Evolutionary conservation across 2,113 vertebrate genomes (phyloP), one percentile per base, ranked within the genome.

Genomic region (Cairina moschata): DNA sequence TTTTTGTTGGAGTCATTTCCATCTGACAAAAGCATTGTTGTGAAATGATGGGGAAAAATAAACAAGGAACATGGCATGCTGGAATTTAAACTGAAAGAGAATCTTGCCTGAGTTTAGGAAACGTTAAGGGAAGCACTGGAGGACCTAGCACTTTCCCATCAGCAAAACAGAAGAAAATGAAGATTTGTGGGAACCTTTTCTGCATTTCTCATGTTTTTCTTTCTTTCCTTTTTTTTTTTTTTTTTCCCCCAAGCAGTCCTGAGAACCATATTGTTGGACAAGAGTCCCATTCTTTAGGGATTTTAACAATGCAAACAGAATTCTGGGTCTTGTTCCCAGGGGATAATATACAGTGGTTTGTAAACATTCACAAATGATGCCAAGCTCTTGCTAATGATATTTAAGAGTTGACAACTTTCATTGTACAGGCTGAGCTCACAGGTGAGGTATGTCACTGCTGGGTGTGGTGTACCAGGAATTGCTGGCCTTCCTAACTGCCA

Each of bases 21-120:
- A 95, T 96, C 93, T 97, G 97, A 95, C 96, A 97, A 95, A 95
- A 96, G 13, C 58, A 40, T 58, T 88, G 59, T 16, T 94, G 86
- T 4, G 2, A 95, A 94, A 84, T 84, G 77, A 92, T 67, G 11
- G 31, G 60, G 74, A 72, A 93, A 88, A 91, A 88, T 73, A 88
- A 81, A 79, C 59, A 89, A 74, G 78, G 8, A 75, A 90, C 11
- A 66, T 96, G 66, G 9, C 38, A 38, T 54, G 28, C 38, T 88
- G 90, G 78, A 83, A 42, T 44, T 68, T 73, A 72, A 92, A 82
- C 83, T 78, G 48, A 87, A 92, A 83, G 34, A 71, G 26, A 56
- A 52, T 78, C 78, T 75, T 46, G 31, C 62, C n/a, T 72, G 20
- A 46, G 25, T 63, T 67, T 67, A 42, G 21, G n/a, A 54, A 94